phyloP scores from a whole-genome alignment of 2,888 invertebrate species.

The Aproaerema taeniolella region DNA sequence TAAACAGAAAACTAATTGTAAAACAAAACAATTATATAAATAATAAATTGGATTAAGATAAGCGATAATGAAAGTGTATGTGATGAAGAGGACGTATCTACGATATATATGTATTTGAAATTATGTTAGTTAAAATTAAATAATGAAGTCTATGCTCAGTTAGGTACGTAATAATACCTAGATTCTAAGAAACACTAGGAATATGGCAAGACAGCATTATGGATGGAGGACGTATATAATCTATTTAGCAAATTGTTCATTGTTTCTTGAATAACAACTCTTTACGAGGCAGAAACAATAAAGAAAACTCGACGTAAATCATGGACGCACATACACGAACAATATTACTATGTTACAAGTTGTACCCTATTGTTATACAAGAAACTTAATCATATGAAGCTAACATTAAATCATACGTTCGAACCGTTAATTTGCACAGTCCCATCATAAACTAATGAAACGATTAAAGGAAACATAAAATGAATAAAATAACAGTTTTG shows the following conservation, averaged over 20 bases:
- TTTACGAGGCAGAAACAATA: conserved; percentile 72
- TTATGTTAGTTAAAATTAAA: conserved; percentile 18
- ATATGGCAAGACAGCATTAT: conserved; percentile 75
- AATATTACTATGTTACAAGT: conserved; percentile 53
- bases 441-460: conserved; percentile 34
- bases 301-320: conserved; percentile 66
- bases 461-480: conserved; percentile 35
- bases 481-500: conserved; percentile 42
- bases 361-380: conserved; percentile 51
- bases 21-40: conserved; percentile 9
- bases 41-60: no score
- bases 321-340: conserved; percentile 56
- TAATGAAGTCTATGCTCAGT: conserved; percentile 26
- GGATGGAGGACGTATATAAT: conserved; percentile 72
- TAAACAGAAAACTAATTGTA: conserved; percentile 26
- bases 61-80: not conserved
- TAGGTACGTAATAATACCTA: conserved; percentile 54
- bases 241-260: conserved; percentile 74
- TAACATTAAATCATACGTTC: conserved; percentile 30
- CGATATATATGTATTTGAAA: no score
- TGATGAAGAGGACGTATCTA: no score
- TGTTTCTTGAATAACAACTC: conserved; percentile 69
- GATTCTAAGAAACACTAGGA: conserved; percentile 64
- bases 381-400: conserved; percentile 46
- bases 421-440: conserved; percentile 47